Base-by-base conservation (phyloP, 2,888 invertebrate species). In the Athalia rosae region DNA sequence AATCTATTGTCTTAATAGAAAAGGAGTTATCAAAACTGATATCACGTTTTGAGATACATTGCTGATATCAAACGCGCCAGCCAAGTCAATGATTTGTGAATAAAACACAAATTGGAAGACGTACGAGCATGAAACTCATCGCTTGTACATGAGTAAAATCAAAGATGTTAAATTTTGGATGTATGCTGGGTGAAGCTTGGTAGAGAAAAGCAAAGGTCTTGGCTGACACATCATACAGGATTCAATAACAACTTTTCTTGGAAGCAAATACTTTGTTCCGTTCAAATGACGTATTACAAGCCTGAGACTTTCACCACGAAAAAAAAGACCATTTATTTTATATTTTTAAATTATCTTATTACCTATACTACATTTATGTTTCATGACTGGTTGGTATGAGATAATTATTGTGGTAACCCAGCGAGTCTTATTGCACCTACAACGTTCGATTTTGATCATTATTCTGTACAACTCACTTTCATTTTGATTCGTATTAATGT, bases 381-480 rank as follows among this genome's bases (percentile, higher is more conserved):
- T 86, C 84, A 83, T 85, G 85, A 86, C 86, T 86, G 82, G 79
- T 84, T 85, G 83, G 85, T 67, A 59, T 78, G 84, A 80, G 83
- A 79, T 86, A 85, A 84, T 85, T 80, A 80, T 84, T 85, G 85
- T 86, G 87, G 87, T 86, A 87, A 87, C 87, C 83, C 82, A 85
- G 84, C 79, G 85, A 85, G 83, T 86, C 83, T 87, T 87, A 88
- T 88, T 88, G 87, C 87, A 88, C 85, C 82, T 85, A 82, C 83
- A 82, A 85, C 83, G 82, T 83, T 83, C 81, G 81, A 81, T 81
- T 81, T 83, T 77, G 78, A 78, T 82, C 79, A 79, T 71, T 79
- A 81, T 73, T 81, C 63, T 45, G 48, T 59, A 61, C 74, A 48
- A 74, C 47, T 74, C 48, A 82, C 79, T 83, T 81, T 81, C 81